A percentile compares a stretch with the other conserved stretches of the same genome.
Evolutionary conservation across 1,140 invertebrate genomes (phyloP).

Genomic region (Pectinophora gossypiella): DNA sequence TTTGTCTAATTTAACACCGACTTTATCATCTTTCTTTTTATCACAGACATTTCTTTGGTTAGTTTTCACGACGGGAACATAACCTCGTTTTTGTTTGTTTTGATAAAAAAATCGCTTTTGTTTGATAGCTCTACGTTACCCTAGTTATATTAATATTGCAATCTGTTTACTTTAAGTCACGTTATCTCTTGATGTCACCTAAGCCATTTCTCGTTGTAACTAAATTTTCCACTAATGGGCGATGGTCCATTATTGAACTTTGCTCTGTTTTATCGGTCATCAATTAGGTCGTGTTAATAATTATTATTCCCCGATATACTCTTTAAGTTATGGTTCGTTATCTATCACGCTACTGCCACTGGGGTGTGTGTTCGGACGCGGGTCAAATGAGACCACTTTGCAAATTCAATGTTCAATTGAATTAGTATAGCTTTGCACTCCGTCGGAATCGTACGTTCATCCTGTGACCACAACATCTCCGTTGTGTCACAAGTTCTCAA

Average conservation of each 20-base stretch:
- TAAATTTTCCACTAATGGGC: constrained; percentile 1
- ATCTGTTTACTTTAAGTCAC: background rate
- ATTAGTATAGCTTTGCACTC: background rate
- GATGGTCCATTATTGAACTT: constrained; percentile 20
- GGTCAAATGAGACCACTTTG: background rate
- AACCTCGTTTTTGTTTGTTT: no score
- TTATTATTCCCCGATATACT: no score
- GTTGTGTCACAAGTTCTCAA: no score
- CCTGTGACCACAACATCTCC: no score
- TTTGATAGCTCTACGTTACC: no score
- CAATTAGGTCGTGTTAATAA: constrained; percentile 51
- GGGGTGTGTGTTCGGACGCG: background rate
- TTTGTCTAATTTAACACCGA: no score
- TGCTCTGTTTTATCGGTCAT: constrained; percentile 26
- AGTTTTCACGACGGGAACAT: no score
- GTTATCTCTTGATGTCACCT: background rate
- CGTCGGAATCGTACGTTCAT: no score
- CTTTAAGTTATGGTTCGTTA: constrained; percentile 30
- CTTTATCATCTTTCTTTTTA: no score
- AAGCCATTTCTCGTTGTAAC: background rate
- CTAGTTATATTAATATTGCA: no score
- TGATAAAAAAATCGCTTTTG: no score
- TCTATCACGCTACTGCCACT: constrained; percentile 33
- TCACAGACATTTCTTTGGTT: no score
- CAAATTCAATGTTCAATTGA: background rate